Evolutionary conservation across 2,888 invertebrate species (phyloP).

Genomic region (Erpobdella octoculata): DNA sequence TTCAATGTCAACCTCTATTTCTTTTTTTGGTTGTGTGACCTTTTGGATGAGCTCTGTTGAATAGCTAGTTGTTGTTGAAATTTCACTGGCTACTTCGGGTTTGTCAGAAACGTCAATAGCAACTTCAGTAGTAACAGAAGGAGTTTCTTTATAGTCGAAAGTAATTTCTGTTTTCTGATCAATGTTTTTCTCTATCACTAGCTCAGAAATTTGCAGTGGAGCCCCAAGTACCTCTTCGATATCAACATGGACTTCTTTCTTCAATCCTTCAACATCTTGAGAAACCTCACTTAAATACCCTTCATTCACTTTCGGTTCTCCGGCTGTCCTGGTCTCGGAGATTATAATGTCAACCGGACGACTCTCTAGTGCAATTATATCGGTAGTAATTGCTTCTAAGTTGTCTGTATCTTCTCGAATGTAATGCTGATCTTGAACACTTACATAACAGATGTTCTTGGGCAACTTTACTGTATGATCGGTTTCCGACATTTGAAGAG

Average conservation of each 20-base stretch:
- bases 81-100: too few species aligned
- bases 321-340: background rate
- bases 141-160: background rate
- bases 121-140: background rate
- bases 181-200: background rate
- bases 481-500: background rate
- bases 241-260: background rate
- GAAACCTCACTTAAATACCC: conserved; percentile 5
- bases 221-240: background rate
- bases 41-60: background rate
- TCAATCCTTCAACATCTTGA: background rate
- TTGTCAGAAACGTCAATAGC: background rate
- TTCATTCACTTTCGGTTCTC: conserved; percentile 8
- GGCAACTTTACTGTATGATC: background rate
- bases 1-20: background rate
- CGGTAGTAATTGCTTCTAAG: background rate
- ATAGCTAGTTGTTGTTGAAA: too few species aligned
- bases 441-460: background rate
- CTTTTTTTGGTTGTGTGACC: background rate
- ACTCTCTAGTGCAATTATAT: background rate
- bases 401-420: background rate
- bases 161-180: conserved; percentile 3
- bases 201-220: conserved; percentile 1
- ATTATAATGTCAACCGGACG: background rate
- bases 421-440: background rate